Conservation (phyloP, 2,888 invertebrate species). For the Leucophenga montana region DNA sequence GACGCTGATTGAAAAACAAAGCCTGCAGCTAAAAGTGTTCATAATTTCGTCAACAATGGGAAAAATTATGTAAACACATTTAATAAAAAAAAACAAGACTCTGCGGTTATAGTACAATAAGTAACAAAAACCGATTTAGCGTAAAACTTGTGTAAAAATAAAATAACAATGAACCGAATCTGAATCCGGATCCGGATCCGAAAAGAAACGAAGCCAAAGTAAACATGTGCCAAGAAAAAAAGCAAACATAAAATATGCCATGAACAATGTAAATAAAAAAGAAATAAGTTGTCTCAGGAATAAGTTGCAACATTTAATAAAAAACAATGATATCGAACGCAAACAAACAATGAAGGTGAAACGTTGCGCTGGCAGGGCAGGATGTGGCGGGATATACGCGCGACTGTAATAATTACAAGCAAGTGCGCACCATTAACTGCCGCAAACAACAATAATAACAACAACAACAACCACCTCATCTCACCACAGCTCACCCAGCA, state of each 20-base stretch:
- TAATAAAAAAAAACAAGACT: slow-evolving; percentile 17
- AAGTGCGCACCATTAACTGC: slow-evolving; percentile 66
- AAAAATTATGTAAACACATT: slow-evolving; percentile 19
- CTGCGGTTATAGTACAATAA: slow-evolving; percentile 60
- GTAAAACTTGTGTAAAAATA: slow-evolving; percentile 29
- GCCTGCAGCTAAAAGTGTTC: slow-evolving; percentile 51
- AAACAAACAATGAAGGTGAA: slow-evolving; percentile 33
- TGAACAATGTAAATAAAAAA: slow-evolving; percentile 43
- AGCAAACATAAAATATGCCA: slow-evolving; percentile 12
- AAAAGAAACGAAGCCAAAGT: slow-evolving; percentile 51
- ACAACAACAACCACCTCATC: not conserved
- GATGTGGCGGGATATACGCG: not conserved
- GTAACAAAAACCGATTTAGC: slow-evolving; percentile 61
- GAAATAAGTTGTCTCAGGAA: not conserved
- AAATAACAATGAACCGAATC: no score
- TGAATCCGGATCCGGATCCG: no score
- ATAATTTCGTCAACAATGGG: slow-evolving; percentile 32
- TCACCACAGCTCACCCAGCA: slow-evolving; percentile 35
- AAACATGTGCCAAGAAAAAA: slow-evolving; percentile 38
- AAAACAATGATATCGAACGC: slow-evolving; percentile 50
- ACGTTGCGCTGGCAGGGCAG: slow-evolving; percentile 9
- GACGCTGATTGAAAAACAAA: slow-evolving; percentile 26
- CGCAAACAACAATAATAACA: slow-evolving; percentile 54
- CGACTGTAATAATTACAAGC: slow-evolving; percentile 53
- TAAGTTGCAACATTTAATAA: slow-evolving; percentile 51